Evolutionary conservation across 2,113 vertebrate genomes (phyloP).

Genomic region (Fulica atra): DNA sequence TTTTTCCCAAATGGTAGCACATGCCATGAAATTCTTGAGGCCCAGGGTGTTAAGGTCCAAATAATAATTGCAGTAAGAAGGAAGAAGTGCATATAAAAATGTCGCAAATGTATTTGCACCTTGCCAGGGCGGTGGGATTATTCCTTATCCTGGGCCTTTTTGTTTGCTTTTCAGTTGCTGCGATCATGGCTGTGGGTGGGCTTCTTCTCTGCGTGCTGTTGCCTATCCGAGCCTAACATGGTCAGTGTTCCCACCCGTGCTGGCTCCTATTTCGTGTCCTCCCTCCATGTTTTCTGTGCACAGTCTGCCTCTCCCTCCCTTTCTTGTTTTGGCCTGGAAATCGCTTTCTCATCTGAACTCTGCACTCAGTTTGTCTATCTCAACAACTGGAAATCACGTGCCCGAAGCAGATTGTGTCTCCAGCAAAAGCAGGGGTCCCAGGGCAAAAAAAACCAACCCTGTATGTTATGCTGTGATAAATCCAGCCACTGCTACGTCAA

Average conservation of each 20-base stretch:
- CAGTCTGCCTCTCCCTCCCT: conserved; percentile 43
- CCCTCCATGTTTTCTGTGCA: conserved; percentile 43
- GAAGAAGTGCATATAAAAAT: neutral
- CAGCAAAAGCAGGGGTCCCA: neutral
- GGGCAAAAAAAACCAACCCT: neutral
- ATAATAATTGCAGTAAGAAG: neutral
- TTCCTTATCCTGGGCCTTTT: conserved; percentile 79
- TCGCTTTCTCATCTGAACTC: neutral
- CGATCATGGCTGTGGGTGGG: conserved; percentile 81
- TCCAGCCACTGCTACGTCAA: neutral
- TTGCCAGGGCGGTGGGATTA: conserved; percentile 54
- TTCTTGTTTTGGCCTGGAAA: conserved; percentile 45
- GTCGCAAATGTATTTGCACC: conserved; percentile 55
- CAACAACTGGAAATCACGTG: neutral
- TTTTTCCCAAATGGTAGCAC: neutral
- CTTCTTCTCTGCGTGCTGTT: conserved; percentile 83
- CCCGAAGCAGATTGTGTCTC: neutral
- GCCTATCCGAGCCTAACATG: conserved; percentile 83
- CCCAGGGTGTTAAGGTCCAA: neutral
- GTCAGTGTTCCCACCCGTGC: conserved; percentile 73
- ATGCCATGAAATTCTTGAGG: neutral
- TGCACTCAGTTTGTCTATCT: neutral
- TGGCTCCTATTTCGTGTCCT: conserved; percentile 63
- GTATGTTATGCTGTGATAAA: neutral
- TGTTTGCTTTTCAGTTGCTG: conserved; percentile 84